phyloP scores from a whole-genome alignment of 2,888 invertebrate genomes.

The Orthonevra nobilis region DNA sequence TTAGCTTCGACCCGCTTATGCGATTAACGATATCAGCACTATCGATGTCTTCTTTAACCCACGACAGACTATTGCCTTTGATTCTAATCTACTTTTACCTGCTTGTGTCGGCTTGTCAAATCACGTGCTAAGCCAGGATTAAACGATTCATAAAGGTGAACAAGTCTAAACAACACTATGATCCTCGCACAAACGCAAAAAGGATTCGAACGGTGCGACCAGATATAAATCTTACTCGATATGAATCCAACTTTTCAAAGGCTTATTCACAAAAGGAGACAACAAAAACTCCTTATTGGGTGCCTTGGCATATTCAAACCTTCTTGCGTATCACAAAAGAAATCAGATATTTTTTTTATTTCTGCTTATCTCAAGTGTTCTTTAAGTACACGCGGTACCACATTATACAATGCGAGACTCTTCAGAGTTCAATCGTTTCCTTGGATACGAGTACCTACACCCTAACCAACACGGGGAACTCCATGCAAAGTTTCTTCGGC shows the following conservation, averaged over 20 bases:
- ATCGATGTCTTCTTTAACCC: not conserved
- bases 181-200: constrained; percentile 8
- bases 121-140: constrained; percentile 65
- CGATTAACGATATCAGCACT: constrained; percentile 21
- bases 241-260: constrained; percentile 42
- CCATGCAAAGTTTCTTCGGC: constrained; percentile 22
- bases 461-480: constrained; percentile 13
- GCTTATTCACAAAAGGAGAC: not conserved
- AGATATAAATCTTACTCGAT: constrained; percentile 39
- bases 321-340: constrained; percentile 37
- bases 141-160: constrained; percentile 29
- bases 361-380: constrained; percentile 43
- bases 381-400: constrained; percentile 31
- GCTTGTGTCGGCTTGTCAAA: constrained; percentile 30
- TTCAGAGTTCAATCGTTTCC: constrained; percentile 20
- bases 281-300: constrained; percentile 18
- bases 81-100: constrained; percentile 33
- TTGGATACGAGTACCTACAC: constrained; percentile 23
- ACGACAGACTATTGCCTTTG: not conserved
- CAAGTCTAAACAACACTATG: constrained; percentile 33
- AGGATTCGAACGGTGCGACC: constrained; percentile 31
- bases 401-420: constrained; percentile 9
- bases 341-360: constrained; percentile 51
- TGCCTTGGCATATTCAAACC: constrained; percentile 37
- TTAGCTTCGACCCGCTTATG: constrained; percentile 20